phyloP scores from a whole-genome alignment of 1,140 invertebrate species.

The Ooceraea biroi region DNA sequence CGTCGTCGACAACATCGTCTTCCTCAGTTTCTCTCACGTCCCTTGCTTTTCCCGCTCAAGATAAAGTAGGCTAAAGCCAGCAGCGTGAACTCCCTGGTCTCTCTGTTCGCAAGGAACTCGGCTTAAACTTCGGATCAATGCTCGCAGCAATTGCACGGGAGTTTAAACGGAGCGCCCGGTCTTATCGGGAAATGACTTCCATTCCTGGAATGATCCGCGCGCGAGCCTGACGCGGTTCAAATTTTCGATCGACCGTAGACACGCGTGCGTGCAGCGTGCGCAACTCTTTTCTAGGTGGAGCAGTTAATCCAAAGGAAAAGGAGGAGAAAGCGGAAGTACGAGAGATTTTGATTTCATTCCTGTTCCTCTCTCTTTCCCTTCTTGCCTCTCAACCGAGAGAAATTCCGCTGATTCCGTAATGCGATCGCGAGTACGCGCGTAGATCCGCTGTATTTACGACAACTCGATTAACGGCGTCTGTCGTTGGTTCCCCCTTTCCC shows the following conservation, averaged over 20 bases:
- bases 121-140: slow-evolving; percentile 75
- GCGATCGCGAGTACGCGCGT: background rate
- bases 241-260: slow-evolving; percentile 56
- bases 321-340: background rate
- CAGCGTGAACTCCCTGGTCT: slow-evolving; percentile 64
- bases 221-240: slow-evolving; percentile 54
- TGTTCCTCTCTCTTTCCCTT: too few species aligned
- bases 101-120: slow-evolving; percentile 65
- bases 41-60: slow-evolving; percentile 35
- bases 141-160: slow-evolving; percentile 68
- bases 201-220: slow-evolving; percentile 64
- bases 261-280: background rate
- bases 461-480: slow-evolving; percentile 33
- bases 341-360: slow-evolving; percentile 27
- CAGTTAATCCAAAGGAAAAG: background rate
- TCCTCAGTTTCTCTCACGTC: slow-evolving; percentile 22
- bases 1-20: background rate
- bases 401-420: slow-evolving; percentile 10
- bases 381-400: background rate
- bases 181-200: slow-evolving; percentile 72
- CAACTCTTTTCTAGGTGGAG: background rate
- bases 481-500: background rate
- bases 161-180: slow-evolving; percentile 63
- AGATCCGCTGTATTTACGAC: slow-evolving; percentile 34
- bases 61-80: slow-evolving; percentile 58